Evolutionary conservation across 2,888 invertebrate species (phyloP).

Genomic region (Chalcosyrphus nemorum): DNA sequence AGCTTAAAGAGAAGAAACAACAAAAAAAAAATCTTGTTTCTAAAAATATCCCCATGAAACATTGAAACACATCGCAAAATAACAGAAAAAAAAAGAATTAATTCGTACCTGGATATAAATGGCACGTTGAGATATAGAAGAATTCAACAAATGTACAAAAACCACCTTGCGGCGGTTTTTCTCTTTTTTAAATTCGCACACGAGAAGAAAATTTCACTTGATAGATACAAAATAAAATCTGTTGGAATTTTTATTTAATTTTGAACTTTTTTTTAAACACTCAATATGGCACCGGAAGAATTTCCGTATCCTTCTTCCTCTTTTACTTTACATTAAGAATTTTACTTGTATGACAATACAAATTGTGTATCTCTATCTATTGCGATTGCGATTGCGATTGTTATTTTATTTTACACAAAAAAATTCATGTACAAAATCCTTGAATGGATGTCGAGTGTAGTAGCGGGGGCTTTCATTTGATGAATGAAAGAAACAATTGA

Average conservation of each 20-base stretch:
- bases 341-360: background rate
- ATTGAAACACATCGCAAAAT: conserved; percentile 40
- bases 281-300: conserved; percentile 66
- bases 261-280: conserved; percentile 31
- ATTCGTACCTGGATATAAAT: conserved; percentile 80
- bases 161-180: conserved; percentile 70
- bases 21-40: conserved; percentile 16
- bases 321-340: conserved; percentile 28
- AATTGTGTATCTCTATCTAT: conserved; percentile 40
- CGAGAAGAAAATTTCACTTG: conserved; percentile 38
- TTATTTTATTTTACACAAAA: conserved; percentile 11
- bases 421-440: conserved; percentile 55
- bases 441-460: conserved; percentile 48
- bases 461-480: conserved; percentile 36
- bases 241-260: background rate
- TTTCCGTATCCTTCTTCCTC: conserved; percentile 48
- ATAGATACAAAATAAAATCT: background rate
- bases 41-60: conserved; percentile 62
- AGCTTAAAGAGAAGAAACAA: conserved; percentile 1
- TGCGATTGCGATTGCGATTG: conserved; percentile 28
- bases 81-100: conserved; percentile 17
- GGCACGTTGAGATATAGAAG: conserved; percentile 79
- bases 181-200: conserved; percentile 6
- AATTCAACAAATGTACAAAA: conserved; percentile 76
- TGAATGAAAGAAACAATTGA: conserved; percentile 56